phyloP scores from a whole-genome alignment of 2,797 vertebrate species.

The Martes flavigula region DNA sequence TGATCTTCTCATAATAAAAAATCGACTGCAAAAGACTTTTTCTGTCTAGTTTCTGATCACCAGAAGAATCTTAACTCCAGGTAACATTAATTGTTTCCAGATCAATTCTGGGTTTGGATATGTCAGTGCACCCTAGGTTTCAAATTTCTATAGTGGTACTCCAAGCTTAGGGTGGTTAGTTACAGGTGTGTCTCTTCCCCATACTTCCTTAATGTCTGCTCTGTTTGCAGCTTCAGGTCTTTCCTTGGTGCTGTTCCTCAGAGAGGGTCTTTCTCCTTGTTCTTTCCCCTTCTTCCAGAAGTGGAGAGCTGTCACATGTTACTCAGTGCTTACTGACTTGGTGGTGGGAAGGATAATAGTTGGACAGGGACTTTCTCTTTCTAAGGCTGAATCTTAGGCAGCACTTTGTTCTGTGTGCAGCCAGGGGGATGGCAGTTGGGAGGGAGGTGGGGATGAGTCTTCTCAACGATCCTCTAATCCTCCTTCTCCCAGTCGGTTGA shows the following conservation, averaged over 20 bases:
- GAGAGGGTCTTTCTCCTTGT: not conserved
- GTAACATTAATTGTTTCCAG: not conserved
- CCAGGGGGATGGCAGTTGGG: not conserved
- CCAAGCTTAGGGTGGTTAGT: not conserved
- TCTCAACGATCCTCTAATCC: not conserved
- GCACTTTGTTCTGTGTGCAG: not conserved
- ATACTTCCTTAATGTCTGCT: not conserved
- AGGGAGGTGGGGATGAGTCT: too few species aligned
- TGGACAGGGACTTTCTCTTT: not conserved
- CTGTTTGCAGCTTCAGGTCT: not conserved
- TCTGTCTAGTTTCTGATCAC: not conserved
- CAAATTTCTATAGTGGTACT: not conserved
- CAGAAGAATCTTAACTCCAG: not conserved
- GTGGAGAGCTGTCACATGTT: not conserved
- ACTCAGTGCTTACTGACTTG: not conserved
- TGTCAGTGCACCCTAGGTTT: not conserved
- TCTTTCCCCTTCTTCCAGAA: not conserved
- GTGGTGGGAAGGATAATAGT: rapidly evolving
- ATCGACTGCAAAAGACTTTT: not conserved
- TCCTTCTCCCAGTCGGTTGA: not conserved
- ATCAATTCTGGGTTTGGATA: not conserved
- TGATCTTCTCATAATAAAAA: not conserved
- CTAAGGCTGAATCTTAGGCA: not conserved
- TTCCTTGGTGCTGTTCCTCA: not conserved
- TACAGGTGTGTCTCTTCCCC: not conserved